Conservation (phyloP, 2,888 invertebrate genomes). For the Eupithecia tripunctaria region DNA sequence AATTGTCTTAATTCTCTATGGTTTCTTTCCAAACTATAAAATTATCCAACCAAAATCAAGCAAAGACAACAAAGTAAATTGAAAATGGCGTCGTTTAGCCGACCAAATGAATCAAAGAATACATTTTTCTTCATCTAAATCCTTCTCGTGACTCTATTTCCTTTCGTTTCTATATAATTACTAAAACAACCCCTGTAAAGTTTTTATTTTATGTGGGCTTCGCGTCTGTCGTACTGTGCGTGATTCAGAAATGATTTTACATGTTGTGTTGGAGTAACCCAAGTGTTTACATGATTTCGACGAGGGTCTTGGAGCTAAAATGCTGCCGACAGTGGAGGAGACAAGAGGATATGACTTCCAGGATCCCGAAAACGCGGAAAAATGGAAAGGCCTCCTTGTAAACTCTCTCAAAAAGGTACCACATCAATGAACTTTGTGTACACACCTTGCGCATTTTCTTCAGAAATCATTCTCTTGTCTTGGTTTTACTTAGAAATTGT, state of each 20-base stretch:
- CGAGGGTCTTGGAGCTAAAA: slow-evolving; percentile 69
- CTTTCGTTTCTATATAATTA: slow-evolving; percentile 22
- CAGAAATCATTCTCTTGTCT: slow-evolving; percentile 6
- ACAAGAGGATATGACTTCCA: slow-evolving; percentile 91
- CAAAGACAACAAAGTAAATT: slow-evolving; percentile 60
- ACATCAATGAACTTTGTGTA: slow-evolving; percentile 39
- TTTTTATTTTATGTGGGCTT: slow-evolving; percentile 47
- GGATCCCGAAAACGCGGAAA: slow-evolving; percentile 93
- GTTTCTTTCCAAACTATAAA: not conserved
- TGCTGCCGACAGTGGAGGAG: slow-evolving; percentile 83
- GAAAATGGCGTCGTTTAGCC: slow-evolving; percentile 83
- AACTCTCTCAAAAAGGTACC: slow-evolving; percentile 93
- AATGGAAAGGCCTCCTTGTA: slow-evolving; percentile 97
- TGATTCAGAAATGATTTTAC: slow-evolving; percentile 63
- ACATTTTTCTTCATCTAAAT: slow-evolving; percentile 62
- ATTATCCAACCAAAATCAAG: slow-evolving; percentile 12
- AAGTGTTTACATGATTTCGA: slow-evolving; percentile 80
- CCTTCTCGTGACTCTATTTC: slow-evolving; percentile 45
- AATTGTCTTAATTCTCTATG: slow-evolving; percentile 12
- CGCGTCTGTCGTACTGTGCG: slow-evolving; percentile 47
- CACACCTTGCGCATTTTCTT: slow-evolving; percentile 13
- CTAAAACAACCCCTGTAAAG: slow-evolving; percentile 10
- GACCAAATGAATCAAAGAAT: slow-evolving; percentile 75
- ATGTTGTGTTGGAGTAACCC: slow-evolving; percentile 65
- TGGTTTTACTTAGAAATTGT: not conserved